Conservation (phyloP, 2,113 vertebrate species). For the Lophochroa leadbeateri region DNA sequence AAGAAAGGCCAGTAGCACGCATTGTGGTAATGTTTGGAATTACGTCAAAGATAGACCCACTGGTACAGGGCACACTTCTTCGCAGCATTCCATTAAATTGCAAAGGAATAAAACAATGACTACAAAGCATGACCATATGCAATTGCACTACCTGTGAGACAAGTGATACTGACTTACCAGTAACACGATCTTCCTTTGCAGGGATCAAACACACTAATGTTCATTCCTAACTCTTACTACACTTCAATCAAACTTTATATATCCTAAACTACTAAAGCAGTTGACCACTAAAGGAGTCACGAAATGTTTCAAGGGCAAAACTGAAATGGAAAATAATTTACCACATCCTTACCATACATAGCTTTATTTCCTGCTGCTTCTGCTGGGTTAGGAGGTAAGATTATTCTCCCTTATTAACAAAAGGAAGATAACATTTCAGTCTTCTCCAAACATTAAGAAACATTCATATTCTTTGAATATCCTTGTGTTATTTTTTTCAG, state of each 20-base stretch:
- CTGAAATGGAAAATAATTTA: neutral
- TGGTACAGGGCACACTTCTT: rapidly evolving
- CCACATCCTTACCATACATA: neutral
- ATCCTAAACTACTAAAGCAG: neutral
- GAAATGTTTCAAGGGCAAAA: neutral
- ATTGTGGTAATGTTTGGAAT: neutral
- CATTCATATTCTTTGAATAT: neutral
- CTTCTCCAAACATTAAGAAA: neutral
- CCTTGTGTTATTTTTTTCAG: neutral
- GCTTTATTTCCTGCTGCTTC: neutral
- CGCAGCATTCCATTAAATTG: neutral
- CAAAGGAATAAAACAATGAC: neutral
- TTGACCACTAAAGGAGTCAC: rapidly evolving
- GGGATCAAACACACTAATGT: neutral
- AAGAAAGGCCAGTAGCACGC: neutral
- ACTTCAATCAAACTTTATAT: neutral
- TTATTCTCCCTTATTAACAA: neutral
- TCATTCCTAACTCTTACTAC: neutral
- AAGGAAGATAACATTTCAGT: neutral
- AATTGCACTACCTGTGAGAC: neutral
- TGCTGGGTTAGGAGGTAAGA: neutral
- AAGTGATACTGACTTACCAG: neutral
- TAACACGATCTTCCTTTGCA: neutral
- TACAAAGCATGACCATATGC: neutral
- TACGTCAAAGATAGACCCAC: neutral